Percentiles rank a stretch among this genome's conserved stretches.
Conservation (phyloP, 1,140 invertebrate species). For the Drosophila equinoxialis region DNA sequence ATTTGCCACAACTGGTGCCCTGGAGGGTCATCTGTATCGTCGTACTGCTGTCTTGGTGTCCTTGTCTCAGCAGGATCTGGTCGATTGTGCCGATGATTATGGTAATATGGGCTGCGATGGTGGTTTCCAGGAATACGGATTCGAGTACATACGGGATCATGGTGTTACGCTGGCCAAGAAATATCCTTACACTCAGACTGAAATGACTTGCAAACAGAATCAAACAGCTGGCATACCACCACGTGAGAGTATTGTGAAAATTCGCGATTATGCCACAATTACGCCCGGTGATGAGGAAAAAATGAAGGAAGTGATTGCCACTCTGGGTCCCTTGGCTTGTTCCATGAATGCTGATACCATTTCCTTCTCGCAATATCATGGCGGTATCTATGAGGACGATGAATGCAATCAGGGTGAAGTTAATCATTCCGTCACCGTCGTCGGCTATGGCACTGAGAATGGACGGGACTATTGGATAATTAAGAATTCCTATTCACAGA, state of each 20-base stretch:
- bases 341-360: constrained; percentile 92
- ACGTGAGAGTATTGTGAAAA: constrained; percentile 86
- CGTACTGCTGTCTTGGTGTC: constrained; percentile 88
- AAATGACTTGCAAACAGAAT: constrained; percentile 86
- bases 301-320: constrained; percentile 90
- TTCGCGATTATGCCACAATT: constrained; percentile 88
- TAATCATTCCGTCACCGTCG: constrained; percentile 86
- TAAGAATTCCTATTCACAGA: constrained; percentile 89
- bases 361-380: constrained; percentile 91
- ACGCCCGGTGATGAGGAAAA: constrained; percentile 88
- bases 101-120: constrained; percentile 89
- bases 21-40: constrained; percentile 86
- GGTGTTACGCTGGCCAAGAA: constrained; percentile 86
- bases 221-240: constrained; percentile 63
- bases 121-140: constrained; percentile 87
- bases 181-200: constrained; percentile 84
- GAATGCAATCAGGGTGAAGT: constrained; percentile 83
- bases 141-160: constrained; percentile 86
- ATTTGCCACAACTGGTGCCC: constrained; percentile 84
- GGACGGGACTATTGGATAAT: constrained; percentile 90
- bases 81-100: constrained; percentile 87
- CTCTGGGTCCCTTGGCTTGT: constrained; percentile 89
- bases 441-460: constrained; percentile 85
- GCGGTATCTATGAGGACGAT: constrained; percentile 86
- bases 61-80: constrained; percentile 86